Conservation (phyloP, 2,888 invertebrate genomes). For the Cryptops parisi region DNA sequence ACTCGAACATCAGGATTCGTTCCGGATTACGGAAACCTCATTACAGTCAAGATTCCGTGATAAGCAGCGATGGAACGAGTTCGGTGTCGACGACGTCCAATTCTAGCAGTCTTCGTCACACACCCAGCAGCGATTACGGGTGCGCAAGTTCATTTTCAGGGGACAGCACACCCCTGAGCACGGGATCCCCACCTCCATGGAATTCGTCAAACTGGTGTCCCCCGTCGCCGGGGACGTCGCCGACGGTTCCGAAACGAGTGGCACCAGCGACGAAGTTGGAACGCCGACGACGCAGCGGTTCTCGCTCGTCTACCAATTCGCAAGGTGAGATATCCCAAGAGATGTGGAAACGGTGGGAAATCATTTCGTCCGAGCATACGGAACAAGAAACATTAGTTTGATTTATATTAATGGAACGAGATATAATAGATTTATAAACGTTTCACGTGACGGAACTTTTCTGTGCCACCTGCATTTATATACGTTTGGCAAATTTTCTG, state of each 20-base stretch:
- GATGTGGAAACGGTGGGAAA: slow-evolving; percentile 57
- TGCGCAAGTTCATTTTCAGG: slow-evolving; percentile 18
- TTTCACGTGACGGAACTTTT: too few relatives aligned
- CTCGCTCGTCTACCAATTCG: slow-evolving; percentile 10
- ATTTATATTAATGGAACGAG: too few relatives aligned
- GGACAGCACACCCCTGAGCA: slow-evolving; percentile 24
- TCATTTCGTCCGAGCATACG: slow-evolving; percentile 59
- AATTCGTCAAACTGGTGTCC: slow-evolving; percentile 18
- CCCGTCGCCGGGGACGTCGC: slow-evolving; percentile 21
- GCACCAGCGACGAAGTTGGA: slow-evolving; percentile 29
- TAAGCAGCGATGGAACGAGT: slow-evolving; percentile 10
- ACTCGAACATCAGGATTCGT: slow-evolving; percentile 3
- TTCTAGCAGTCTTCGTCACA: slow-evolving; percentile 1
- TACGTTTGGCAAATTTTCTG: too few relatives aligned
- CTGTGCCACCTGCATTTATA: too few relatives aligned
- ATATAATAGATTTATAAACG: too few relatives aligned
- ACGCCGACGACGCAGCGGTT: slow-evolving; percentile 21
- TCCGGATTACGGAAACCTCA: slow-evolving; percentile 1
- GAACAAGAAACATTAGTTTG: slow-evolving; percentile 25
- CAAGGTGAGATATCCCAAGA: slow-evolving; percentile 9
- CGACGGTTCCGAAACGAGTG: slow-evolving; percentile 21
- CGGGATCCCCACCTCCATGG: slow-evolving; percentile 31
- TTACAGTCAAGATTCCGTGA: slow-evolving; percentile 9
- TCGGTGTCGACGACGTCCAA: neutral
- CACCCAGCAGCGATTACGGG: slow-evolving; percentile 6